Evolutionary conservation across 2,113 vertebrate genomes (phyloP).

Genomic region (Alosa alosa): DNA sequence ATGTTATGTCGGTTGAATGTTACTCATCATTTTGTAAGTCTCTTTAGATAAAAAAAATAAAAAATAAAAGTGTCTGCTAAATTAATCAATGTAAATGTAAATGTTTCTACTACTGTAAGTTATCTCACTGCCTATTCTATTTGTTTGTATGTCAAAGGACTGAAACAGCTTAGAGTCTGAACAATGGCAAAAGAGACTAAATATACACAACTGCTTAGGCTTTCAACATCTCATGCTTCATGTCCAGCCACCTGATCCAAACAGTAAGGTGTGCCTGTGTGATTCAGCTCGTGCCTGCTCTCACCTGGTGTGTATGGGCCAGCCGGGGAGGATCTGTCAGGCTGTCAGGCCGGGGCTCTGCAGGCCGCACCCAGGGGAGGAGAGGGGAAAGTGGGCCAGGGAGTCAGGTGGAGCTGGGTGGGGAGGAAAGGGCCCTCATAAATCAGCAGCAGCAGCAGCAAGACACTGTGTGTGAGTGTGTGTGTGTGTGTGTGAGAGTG

Average conservation of each 20-base stretch:
- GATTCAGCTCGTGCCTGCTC: background rate
- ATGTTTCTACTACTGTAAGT: background rate
- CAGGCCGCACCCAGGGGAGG: background rate
- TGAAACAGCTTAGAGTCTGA: background rate
- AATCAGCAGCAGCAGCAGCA: background rate
- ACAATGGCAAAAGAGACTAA: background rate
- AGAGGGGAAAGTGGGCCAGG: background rate
- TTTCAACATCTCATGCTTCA: background rate
- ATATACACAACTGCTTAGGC: background rate
- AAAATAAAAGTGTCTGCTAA: no score
- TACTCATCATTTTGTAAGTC: no score
- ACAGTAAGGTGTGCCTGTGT: background rate
- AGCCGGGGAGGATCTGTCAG: background rate
- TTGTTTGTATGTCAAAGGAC: background rate
- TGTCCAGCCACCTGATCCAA: background rate
- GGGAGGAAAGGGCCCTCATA: background rate
- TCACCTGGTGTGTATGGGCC: background rate
- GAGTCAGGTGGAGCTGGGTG: slow-evolving; percentile 3
- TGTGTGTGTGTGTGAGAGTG: slow-evolving; percentile 16
- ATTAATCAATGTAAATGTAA: no score
- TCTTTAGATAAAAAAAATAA: no score
- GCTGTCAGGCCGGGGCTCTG: background rate
- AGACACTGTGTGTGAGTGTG: slow-evolving; percentile 13
- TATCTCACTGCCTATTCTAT: background rate
- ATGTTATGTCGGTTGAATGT: background rate